phyloP scores from a whole-genome alignment of 2,113 vertebrate genomes.

The Thunnus maccoyii region DNA sequence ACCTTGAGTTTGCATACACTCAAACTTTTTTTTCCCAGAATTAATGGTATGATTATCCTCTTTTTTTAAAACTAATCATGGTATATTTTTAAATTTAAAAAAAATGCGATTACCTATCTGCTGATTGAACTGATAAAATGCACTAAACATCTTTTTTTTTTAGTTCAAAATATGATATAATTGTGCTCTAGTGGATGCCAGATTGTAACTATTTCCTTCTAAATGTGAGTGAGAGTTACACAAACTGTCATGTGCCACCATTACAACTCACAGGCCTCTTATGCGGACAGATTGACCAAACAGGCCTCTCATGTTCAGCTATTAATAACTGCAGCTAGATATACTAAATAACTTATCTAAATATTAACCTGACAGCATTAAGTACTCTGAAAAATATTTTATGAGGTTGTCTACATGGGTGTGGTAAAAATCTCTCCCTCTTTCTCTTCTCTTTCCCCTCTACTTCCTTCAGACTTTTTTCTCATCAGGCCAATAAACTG shows the following conservation, averaged over 20 bases:
- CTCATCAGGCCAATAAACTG: constrained; percentile 4
- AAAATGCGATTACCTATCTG: too few relatives aligned
- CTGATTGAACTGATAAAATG: too few relatives aligned
- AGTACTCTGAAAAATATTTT: constrained; percentile 28
- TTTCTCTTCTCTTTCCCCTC: constrained; percentile 3
- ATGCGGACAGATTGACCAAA: constrained; percentile 41
- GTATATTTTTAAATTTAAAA: too few relatives aligned
- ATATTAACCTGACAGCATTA: constrained; percentile 45
- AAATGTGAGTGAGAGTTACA: not conserved
- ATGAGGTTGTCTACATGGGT: not conserved
- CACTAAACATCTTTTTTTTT: too few relatives aligned
- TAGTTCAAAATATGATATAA: too few relatives aligned
- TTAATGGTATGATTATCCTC: not conserved
- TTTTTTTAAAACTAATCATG: too few relatives aligned
- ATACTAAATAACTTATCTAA: constrained; percentile 60
- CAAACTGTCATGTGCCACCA: not conserved
- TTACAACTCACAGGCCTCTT: constrained; percentile 8
- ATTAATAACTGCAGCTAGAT: constrained; percentile 67
- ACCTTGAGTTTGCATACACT: not conserved
- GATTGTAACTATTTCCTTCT: not conserved
- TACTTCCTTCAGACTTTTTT: constrained; percentile 10
- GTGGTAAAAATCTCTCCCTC: constrained; percentile 29
- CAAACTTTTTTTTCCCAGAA: not conserved
- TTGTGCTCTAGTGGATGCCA: not conserved
- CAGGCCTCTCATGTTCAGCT: constrained; percentile 72